Evolutionary conservation across 2,888 invertebrate genomes (phyloP), one percentile per base, ranked within the genome.

Genomic region (Eilema depressum): DNA sequence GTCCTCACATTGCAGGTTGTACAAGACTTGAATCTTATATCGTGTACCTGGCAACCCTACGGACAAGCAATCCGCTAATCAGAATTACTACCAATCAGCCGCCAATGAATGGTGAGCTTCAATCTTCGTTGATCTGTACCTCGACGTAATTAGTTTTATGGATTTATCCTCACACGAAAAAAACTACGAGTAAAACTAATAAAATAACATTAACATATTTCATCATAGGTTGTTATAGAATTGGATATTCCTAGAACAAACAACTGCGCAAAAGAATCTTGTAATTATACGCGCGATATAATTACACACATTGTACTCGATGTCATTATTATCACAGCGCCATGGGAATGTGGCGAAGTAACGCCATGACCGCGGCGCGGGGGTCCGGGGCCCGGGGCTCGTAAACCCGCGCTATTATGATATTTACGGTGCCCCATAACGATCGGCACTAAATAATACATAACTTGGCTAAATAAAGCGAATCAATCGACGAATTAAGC

Each of bases 371-470:
- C n/a, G 5, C 12, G n/a, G 28, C 53, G 28, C 26, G 23, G n/a
- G 26, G 26, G 60, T 12, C 25, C 11, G 41, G 25, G 66, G 1
- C 1, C 4, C 11, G 1, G 37, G 37, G 60, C 28, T 66, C 66
- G 20, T 66, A 66, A 66, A 66, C 41, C 23, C 41, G 17, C 25
- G 66, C 66, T 60, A 60, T 60, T 66, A 60, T 59, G 66, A 66
- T 66, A 66, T 66, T 66, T 66, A 66, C 10, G 66, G 60, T 66
- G 23, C 28, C 20, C 37, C 60, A 66, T 66, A 60, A 66, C 66
- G 60, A 59, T 37, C 41, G 28, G 26, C 66, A 59, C 33, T 66
- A 66, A 66, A 66, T 66, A 66, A 37, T 41, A 60, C 60, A 66
- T 66, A 66, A 66, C 37, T 60, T 12, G 10, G 26, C 30, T 33